Base-by-base conservation (phyloP, 2,888 invertebrate genomes). In the Epistrophe grossulariae region DNA sequence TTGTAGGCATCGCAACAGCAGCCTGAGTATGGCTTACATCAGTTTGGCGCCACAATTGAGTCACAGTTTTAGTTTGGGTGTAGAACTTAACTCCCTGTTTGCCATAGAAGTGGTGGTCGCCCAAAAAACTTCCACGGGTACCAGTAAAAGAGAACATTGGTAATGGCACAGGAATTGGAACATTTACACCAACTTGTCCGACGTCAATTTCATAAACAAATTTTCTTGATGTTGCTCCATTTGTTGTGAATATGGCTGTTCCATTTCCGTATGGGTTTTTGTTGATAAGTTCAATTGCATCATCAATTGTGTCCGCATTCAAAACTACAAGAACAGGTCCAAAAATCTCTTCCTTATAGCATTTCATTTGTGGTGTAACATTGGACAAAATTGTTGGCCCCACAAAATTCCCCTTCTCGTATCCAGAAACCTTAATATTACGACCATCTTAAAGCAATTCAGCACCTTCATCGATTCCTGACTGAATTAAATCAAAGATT, bases 61-160 rank as follows among this genome's bases (percentile, higher is more conserved):
- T 99, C 1, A 99, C 96, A 0, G 99, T 99, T 94, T 99, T 99
- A 82, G 98, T 95, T 94, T 99, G 99, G 0, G 99, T 99, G 93
- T 97, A 99, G 94, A 99, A 99, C 91, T 99, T 97, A 82, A 99
- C 93, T 13, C 99, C 99, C 95, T 98, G 95, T 94, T 99, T 99
- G 83, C 99, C 99, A 91, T 99, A 99, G 94, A 99, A 99, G 93
- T 99, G 98, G 89, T 96, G 95, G 90, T 99, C 99, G 6, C 99
- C 99, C 66, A 97, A 94, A 95, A 99, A 99, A 84, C 99, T 99
- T 60, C 98, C 99, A 85, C 99, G 95, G 0, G 98, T 97, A 13
- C 99, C 99, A 45, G 99, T 98, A 93, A 99, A 99, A 45, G 99
- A 99, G 94, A 99, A 99, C 99, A 99, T 99, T 0, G 99, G 99